Conservation (phyloP, 2,888 invertebrate species). For the Azorinus chamasolen region DNA sequence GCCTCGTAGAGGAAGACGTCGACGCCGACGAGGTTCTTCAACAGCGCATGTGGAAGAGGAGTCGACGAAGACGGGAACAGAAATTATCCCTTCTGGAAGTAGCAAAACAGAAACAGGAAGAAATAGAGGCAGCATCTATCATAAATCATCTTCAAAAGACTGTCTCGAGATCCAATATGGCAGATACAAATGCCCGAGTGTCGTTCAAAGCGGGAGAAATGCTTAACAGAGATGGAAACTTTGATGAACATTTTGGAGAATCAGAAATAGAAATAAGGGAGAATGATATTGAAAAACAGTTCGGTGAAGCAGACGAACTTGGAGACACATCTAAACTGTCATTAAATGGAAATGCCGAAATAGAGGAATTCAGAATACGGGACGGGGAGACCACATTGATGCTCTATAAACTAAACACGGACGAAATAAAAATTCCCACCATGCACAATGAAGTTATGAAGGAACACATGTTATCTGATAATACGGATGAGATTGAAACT, state of each 20-base stretch:
- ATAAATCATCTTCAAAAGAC: neutral
- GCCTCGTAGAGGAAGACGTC: conserved; percentile 13
- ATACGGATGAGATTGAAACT: neutral
- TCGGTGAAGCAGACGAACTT: neutral
- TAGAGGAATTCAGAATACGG: conserved; percentile 14
- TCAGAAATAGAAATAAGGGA: neutral
- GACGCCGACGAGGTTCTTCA: conserved; percentile 45
- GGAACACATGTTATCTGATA: neutral
- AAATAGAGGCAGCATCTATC: neutral
- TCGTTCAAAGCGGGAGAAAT: neutral
- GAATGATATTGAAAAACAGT: neutral
- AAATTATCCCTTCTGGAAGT: neutral
- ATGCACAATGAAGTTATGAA: conserved; percentile 8
- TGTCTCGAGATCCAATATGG: neutral
- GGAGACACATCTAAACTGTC: neutral
- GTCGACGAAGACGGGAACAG: conserved; percentile 31
- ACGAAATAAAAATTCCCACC: neutral
- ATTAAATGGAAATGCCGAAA: neutral
- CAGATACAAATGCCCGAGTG: too few relatives aligned
- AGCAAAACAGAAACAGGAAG: conserved; percentile 17
- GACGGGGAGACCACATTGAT: conserved; percentile 32
- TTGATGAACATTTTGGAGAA: neutral
- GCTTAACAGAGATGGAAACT: neutral
- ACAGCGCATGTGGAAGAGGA: conserved; percentile 45
- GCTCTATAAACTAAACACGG: conserved; percentile 36